Evolutionary conservation across 2,113 vertebrate species (phyloP).

Genomic region (Talpa occidentalis): DNA sequence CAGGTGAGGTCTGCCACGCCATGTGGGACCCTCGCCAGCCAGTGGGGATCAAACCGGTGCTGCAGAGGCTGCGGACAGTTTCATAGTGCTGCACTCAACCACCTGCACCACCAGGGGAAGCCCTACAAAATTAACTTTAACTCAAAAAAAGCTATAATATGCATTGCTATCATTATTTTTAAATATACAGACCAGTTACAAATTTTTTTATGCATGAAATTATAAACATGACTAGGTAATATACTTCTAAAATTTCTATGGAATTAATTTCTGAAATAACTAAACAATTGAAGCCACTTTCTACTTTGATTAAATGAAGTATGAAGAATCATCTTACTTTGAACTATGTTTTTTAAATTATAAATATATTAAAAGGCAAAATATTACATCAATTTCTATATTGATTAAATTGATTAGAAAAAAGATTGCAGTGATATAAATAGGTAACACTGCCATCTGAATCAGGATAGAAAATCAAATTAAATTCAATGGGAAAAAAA

Average conservation of each 20-base stretch:
- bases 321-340: conserved; percentile 13
- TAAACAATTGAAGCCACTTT: conserved; percentile 8
- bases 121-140: conserved; percentile 54
- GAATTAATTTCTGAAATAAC: conserved; percentile 56
- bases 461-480: conserved; percentile 1
- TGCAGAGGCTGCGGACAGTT: no score
- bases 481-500: neutral
- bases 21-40: no score
- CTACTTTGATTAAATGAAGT: conserved; percentile 21
- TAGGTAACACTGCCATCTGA: neutral
- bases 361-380: neutral
- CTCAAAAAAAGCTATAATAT: neutral
- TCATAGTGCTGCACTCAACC: no score
- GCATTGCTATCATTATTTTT: conserved; percentile 19
- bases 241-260: conserved; percentile 30
- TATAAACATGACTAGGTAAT: conserved; percentile 17
- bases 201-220: conserved; percentile 23
- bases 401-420: conserved; percentile 2
- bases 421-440: conserved; percentile 12
- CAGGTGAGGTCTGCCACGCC: no score
- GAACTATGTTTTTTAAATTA: neutral
- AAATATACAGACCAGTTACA: neutral
- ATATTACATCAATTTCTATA: conserved; percentile 22
- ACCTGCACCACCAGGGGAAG: no score
- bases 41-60: no score